phyloP scores from a whole-genome alignment of 2,888 invertebrate genomes.

The Sabatieria punctata region DNA sequence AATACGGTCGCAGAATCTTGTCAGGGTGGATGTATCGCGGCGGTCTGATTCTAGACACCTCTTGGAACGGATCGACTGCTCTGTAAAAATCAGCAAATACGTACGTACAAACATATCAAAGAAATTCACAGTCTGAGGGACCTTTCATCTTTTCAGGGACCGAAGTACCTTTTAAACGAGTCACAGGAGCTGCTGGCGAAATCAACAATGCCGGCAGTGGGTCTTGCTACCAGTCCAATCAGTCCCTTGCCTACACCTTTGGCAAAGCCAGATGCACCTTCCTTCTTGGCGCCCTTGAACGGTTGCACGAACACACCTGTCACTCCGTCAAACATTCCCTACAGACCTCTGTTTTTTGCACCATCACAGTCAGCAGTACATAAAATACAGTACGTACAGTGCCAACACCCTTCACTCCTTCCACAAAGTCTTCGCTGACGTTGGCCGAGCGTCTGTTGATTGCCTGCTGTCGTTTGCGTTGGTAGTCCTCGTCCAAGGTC shows the following conservation, averaged over 20 bases:
- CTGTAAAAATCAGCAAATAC: too few species aligned
- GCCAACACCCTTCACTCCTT: constrained; percentile 81
- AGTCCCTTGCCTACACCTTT: constrained; percentile 43
- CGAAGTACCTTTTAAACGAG: constrained; percentile 77
- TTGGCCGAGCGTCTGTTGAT: constrained; percentile 72
- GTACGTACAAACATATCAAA: too few species aligned
- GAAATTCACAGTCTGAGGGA: too few species aligned
- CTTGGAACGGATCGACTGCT: constrained; percentile 31
- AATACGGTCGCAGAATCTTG: constrained; percentile 68
- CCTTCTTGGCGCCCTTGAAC: constrained; percentile 73
- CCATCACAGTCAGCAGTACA: too few species aligned
- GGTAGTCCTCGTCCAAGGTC: constrained; percentile 85
- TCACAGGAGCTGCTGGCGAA: constrained; percentile 95
- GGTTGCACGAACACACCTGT: constrained; percentile 94
- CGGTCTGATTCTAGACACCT: constrained; percentile 48
- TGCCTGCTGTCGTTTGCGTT: constrained; percentile 72
- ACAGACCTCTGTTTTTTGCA: too few species aligned
- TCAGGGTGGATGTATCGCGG: constrained; percentile 70
- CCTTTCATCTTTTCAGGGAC: too few species aligned
- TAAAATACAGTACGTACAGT: constrained; percentile 60
- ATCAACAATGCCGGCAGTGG: constrained; percentile 85
- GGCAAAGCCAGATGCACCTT: constrained; percentile 57
- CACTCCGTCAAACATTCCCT: constrained; percentile 88
- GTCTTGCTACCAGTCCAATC: constrained; percentile 80
- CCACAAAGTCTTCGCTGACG: constrained; percentile 36